Percentiles rank a stretch among this genome's conserved stretches.
These are phyloP conservation scores for Eueremaeus valkanovi DNA, from an alignment of 2,888 invertebrate species.

Conservation along the genomic window DNA sequence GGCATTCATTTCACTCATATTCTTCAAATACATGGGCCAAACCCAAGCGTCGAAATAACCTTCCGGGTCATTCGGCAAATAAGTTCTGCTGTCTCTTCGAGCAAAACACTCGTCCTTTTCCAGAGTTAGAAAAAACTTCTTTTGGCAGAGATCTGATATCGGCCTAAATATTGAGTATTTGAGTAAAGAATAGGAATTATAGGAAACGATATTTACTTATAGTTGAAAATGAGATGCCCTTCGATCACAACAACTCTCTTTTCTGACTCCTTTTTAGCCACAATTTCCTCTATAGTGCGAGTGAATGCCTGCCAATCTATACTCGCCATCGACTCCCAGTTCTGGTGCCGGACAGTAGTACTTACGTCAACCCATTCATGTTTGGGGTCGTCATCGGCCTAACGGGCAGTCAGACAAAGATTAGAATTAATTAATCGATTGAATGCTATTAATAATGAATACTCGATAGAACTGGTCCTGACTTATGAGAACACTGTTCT, in stretches of 20 bases:
- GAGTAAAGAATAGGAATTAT: neutral
- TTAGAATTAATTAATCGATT: too few species aligned
- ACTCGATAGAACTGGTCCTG: conserved; percentile 71
- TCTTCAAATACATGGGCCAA: conserved; percentile 75
- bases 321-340: conserved; percentile 46
- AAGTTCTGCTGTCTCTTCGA: conserved; percentile 63
- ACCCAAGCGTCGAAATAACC: conserved; percentile 83
- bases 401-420: too few species aligned
- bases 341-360: conserved; percentile 45
- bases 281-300: conserved; percentile 34
- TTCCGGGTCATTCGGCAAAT: conserved; percentile 78
- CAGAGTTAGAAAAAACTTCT: conserved; percentile 70
- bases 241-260: conserved; percentile 44
- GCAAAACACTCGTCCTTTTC: conserved; percentile 64
- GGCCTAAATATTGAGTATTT: conserved; percentile 22
- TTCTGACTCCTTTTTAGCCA: neutral
- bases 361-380: conserved; percentile 40
- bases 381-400: conserved; percentile 40
- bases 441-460: too few species aligned
- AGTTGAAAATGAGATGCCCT: conserved; percentile 46
- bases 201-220: conserved; percentile 38
- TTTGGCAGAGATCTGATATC: conserved; percentile 59
- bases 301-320: conserved; percentile 45
- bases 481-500: conserved; percentile 57
- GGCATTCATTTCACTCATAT: conserved; percentile 46